A percentile compares a stretch with the other conserved stretches of the same genome.
These are phyloP conservation scores for Augiades crinisus DNA, from an alignment of 2,888 invertebrate genomes.

Conservation along the genomic window DNA sequence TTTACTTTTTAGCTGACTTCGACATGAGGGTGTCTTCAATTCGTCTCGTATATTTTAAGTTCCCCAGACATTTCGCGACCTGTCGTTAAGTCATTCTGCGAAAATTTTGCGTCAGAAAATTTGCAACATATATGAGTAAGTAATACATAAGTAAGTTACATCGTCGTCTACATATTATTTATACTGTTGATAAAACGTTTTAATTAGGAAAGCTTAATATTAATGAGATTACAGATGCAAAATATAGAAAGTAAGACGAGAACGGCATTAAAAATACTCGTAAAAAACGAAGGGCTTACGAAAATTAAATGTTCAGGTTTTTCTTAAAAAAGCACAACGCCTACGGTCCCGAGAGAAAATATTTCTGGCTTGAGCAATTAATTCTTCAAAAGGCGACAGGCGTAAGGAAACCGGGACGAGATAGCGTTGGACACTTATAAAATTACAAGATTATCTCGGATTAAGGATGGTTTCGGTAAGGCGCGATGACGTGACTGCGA, in stretches of 20 bases:
- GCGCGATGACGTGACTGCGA: not conserved
- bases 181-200: too few relatives aligned
- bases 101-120: too few relatives aligned
- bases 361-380: constrained; percentile 33
- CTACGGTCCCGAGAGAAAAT: constrained; percentile 13
- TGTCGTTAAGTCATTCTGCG: too few relatives aligned
- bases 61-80: too few relatives aligned
- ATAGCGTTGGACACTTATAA: constrained; percentile 46
- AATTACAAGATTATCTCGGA: constrained; percentile 43
- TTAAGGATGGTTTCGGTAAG: not conserved
- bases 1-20: too few relatives aligned
- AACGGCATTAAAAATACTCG: not conserved
- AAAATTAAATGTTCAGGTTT: constrained; percentile 7
- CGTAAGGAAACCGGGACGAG: constrained; percentile 35
- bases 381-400: constrained; percentile 39
- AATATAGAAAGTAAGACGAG: not conserved
- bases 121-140: too few relatives aligned
- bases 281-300: not conserved
- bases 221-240: too few relatives aligned
- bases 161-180: too few relatives aligned
- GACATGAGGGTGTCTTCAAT: too few relatives aligned
- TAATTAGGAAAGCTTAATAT: too few relatives aligned
- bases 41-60: too few relatives aligned
- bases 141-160: too few relatives aligned
- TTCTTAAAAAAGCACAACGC: constrained; percentile 13